Base-by-base conservation (phyloP, 2,888 invertebrate species). In the Acleris literana region DNA sequence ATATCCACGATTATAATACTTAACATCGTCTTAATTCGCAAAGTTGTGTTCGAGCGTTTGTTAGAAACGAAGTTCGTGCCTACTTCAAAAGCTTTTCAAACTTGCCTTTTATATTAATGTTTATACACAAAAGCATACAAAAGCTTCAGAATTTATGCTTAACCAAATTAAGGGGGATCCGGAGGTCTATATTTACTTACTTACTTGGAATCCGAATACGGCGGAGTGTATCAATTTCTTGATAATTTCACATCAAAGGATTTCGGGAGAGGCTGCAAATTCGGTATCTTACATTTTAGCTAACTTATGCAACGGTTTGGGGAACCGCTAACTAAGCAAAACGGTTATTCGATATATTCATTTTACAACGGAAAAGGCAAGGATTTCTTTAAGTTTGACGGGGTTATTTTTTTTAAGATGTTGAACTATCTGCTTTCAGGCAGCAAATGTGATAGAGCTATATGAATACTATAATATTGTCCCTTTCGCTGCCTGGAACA, bases 191-290 rank as follows among this genome's bases (percentile, higher is more conserved):
- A 53, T 66, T 66, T 62, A 53, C 61, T 61, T 62, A 53, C 61
- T 61, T 52, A 22, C 46, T 46, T 46, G 39, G 52, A 52, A 65
- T 52, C 33, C 48, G 53, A 52, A 57, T 52, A 51, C 49, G 44
- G 49, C 11, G 54, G 29, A 20, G 22, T 33, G 62, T 57, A 66
- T 66, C 66, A 66, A 57, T 57, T 66, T 56, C 65, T 61, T 66
- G 52, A 61, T 61, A 66, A 66, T 46, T 57, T 66, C 57, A 57
- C 57, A 53, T 66, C 66, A 66, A 66, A 66, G 66, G 65, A 55
- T 56, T 56, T 52, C 11, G 39, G 20, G 61, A n/a, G 48, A 20
- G 54, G 59, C 22, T 25, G 11, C 55, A 65, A 51, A 65, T 65
- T 61, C 51, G 20, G 44, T 20, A 49, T 43, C 55, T 43, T 39